Evolutionary conservation across 1,140 invertebrate genomes (phyloP), one percentile per base, ranked within the genome.

Genomic region (Drosophila elegans): DNA sequence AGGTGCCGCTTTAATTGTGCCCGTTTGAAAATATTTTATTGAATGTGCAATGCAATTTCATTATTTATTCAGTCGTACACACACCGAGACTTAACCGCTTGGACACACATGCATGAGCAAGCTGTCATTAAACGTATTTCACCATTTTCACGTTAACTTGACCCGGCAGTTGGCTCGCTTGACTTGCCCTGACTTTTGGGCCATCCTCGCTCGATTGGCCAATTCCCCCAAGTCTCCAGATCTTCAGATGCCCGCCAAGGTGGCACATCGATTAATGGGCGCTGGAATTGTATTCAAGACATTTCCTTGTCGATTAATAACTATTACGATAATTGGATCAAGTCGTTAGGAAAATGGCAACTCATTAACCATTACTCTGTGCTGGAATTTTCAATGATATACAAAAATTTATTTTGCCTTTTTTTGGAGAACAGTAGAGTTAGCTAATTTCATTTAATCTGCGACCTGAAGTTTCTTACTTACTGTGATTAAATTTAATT

Each of bases 41-140:
- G 64, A 88, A 79, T 88, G 72, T 68, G 80, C 63, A 83, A 77
- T 74, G 59, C 76, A 68, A 71, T 77, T 88, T 74, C 72, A 77
- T 79, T 83, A 79, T 69, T 74, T 54, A 73, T 77, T 41, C 41
- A 80, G 63, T 53, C 63, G 67, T 39, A 42, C 59, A 49, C 55
- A 80, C 53, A 52, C 42, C 7, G 48, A 13, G 29, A 34, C 34
- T 10, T 39, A 39, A 48, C 13, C 11, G 29, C 44, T 34, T 12
- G 63, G 46, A 67, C 45, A 53, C 67, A 72, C 55, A 52, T 49
- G 39, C 39, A 60, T 49, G 36, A 16, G 32, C 69, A 42, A 12
- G 11, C 53, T 38, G 73, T 61, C 67, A 69, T 78, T 74, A 63
- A 49, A 48, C 38, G 36, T 81, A 53, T 89, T 83, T 83, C 79